phyloP scores from a whole-genome alignment of 2,888 invertebrate genomes.

The Drosophila stalkeri region DNA sequence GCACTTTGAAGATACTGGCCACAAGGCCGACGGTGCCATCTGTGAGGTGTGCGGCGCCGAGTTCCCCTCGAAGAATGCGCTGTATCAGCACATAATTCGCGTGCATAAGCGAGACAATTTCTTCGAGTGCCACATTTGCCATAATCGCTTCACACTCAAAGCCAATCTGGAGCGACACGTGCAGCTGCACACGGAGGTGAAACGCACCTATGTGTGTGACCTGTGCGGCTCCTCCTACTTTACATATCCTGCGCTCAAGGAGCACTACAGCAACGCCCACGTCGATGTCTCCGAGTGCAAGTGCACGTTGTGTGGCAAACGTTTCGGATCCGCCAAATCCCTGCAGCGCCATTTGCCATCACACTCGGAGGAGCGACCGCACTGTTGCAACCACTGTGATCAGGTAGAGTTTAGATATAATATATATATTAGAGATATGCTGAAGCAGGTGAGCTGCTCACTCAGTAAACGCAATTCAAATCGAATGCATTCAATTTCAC shows the following conservation, averaged over 20 bases:
- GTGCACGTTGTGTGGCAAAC: slow-evolving; percentile 84
- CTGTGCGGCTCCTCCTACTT: slow-evolving; percentile 85
- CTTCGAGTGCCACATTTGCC: slow-evolving; percentile 85
- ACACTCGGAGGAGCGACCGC: slow-evolving; percentile 85
- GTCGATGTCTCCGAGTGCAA: slow-evolving; percentile 84
- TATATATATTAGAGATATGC: too few species aligned
- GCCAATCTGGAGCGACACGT: slow-evolving; percentile 85
- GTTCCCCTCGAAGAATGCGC: slow-evolving; percentile 84
- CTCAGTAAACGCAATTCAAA: too few species aligned
- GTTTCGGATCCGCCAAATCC: slow-evolving; percentile 84
- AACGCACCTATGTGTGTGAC: slow-evolving; percentile 85
- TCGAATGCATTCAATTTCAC: too few species aligned
- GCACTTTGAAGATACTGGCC: slow-evolving; percentile 84
- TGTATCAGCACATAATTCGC: slow-evolving; percentile 85
- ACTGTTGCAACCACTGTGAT: slow-evolving; percentile 84
- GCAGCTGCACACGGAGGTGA: slow-evolving; percentile 84
- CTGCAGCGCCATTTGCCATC: slow-evolving; percentile 84
- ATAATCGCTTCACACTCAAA: slow-evolving; percentile 84
- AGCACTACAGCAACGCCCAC: slow-evolving; percentile 85
- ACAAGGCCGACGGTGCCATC: slow-evolving; percentile 85
- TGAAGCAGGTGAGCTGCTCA: too few species aligned
- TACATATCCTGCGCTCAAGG: slow-evolving; percentile 85
- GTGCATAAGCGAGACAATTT: slow-evolving; percentile 85
- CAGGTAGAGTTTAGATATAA: slow-evolving; percentile 68
- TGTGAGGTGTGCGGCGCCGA: slow-evolving; percentile 85